Conservation (phyloP, 1,140 invertebrate genomes). For the Drosophila busckii region DNA sequence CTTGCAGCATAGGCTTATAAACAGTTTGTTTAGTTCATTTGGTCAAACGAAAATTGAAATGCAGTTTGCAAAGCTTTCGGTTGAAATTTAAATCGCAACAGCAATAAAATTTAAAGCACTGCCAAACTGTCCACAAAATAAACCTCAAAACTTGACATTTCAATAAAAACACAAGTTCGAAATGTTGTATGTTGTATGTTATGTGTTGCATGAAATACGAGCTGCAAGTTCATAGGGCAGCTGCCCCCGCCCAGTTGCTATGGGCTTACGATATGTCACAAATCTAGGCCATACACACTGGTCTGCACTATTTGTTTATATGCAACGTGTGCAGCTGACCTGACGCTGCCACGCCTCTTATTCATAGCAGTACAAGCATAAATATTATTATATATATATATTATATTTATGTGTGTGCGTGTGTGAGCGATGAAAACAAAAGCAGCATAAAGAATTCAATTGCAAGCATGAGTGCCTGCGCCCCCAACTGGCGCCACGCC, state of each 20-base stretch:
- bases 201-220: slow-evolving; percentile 17
- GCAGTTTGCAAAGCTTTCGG: too few relatives aligned
- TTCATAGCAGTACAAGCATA: too few relatives aligned
- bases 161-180: background rate
- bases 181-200: slow-evolving; percentile 3
- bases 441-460: slow-evolving; percentile 67
- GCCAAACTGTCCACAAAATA: slow-evolving; percentile 1
- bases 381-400: too few relatives aligned
- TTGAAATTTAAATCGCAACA: background rate
- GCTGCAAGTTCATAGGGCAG: slow-evolving; percentile 15
- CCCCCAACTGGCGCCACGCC: too few relatives aligned
- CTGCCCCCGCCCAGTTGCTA: background rate
- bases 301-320: background rate
- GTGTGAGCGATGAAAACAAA: slow-evolving; percentile 49
- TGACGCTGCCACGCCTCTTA: too few relatives aligned
- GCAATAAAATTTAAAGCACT: slow-evolving; percentile 14
- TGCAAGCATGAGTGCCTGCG: too few relatives aligned
- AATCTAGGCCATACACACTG: slow-evolving; percentile 17
- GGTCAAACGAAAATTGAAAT: too few relatives aligned
- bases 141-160: slow-evolving; percentile 3
- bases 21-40: too few relatives aligned
- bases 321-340: slow-evolving; percentile 14
- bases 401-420: too few relatives aligned
- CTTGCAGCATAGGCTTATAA: too few relatives aligned
- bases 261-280: slow-evolving; percentile 3